Evolutionary conservation across 1,140 invertebrate genomes (phyloP), one percentile per base, ranked within the genome.

Genomic region (Drosophila setifemur): DNA sequence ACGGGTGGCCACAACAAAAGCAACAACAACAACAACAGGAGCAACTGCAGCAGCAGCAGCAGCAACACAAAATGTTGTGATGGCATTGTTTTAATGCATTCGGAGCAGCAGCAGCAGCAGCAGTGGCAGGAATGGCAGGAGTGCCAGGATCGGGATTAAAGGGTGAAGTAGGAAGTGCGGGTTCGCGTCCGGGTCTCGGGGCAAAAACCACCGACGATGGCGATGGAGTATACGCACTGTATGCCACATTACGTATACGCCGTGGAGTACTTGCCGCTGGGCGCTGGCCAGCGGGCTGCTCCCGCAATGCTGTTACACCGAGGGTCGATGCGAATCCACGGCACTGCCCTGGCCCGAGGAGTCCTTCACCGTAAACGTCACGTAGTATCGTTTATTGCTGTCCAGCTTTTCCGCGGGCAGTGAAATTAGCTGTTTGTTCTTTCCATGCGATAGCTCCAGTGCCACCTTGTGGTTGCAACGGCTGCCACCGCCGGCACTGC

Each of bases 381-480:
- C 96, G 87, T 96, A 96, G 90, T 97, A 97, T 79, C 95, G 93
- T 91, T 97, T 97, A 81, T 95, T 96, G 82, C 95, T 95, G 89
- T 97, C 95, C 75, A 97, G 90, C 90, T 93, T 94, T 81, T 97
- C 95, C 57, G 96, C 94, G 25, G 96, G 96, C 89, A 97, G 91
- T 76, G 96, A 94, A 82, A 97, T 96, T 58, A 96, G 82, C 90
- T 97, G 95, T 81, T 95, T 95, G 75, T 95, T 95, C 31, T 94
- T 93, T 11, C 95, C 95, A 75, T 96, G 95, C 48, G 93, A 95
- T 26, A 96, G 92, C 91, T 96, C 95, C 72, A 96, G 86, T 0
- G 94, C 95, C 8, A 95, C 94, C 71, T 93, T 68, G 89, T 88
- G 85, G 48, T 69, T 83, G 52, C 88, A 78, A 31, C 73, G 66